A percentile compares a stretch with the other conserved stretches of the same genome.
phyloP scores from a whole-genome alignment of 2,113 vertebrate species.

The Ciconia boyciana region DNA sequence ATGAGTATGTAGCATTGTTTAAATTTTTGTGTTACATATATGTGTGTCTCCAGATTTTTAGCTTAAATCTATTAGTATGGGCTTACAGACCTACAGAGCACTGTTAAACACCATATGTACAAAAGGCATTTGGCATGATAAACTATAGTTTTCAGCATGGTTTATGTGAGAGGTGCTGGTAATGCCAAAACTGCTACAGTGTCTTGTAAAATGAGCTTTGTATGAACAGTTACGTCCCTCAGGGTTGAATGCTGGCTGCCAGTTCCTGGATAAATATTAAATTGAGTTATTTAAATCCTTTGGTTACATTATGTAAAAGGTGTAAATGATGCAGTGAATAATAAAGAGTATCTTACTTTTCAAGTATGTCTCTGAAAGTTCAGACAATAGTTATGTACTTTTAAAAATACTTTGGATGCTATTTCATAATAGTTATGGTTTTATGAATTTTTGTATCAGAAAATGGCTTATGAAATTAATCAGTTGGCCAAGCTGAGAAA shows the following conservation, averaged over 20 bases:
- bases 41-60: not conserved
- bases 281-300: constrained; percentile 26
- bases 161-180: constrained; percentile 34
- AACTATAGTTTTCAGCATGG: not conserved
- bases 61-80: constrained; percentile 17
- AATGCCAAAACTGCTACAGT: constrained; percentile 43
- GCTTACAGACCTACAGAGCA: constrained; percentile 6
- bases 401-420: not conserved
- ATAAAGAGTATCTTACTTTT: not conserved
- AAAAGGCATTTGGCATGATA: constrained; percentile 40
- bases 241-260: constrained; percentile 8
- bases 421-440: not conserved
- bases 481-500: not conserved
- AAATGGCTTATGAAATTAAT: not conserved
- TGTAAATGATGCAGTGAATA: constrained; percentile 7
- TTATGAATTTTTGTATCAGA: not conserved
- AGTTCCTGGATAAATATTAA: constrained; percentile 27
- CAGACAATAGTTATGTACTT: not conserved
- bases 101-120: constrained; percentile 15
- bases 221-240: not conserved
- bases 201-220: constrained; percentile 39
- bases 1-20: not conserved
- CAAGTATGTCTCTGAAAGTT: not conserved
- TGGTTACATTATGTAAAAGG: constrained; percentile 12
- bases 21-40: not conserved